These are phyloP conservation scores for Drosophila atripex DNA, from an alignment of 2,888 invertebrate genomes.

Conservation along the genomic window DNA sequence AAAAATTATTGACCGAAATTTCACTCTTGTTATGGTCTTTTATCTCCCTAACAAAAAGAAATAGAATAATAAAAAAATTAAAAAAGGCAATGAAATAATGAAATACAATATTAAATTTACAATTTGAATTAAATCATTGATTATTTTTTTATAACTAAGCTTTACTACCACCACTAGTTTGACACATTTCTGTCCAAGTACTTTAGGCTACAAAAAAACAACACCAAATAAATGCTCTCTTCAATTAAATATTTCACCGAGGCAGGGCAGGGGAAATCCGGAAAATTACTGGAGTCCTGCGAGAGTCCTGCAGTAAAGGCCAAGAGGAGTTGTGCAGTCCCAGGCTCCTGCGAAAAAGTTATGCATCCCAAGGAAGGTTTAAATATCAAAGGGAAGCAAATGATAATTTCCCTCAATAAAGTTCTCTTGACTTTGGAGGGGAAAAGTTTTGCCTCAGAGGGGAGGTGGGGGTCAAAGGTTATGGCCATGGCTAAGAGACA, in stretches of 20 bases:
- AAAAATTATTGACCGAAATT: too few relatives aligned
- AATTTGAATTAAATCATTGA: too few relatives aligned
- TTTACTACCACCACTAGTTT: too few relatives aligned
- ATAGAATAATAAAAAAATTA: too few relatives aligned
- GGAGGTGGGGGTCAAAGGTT: conserved; percentile 25
- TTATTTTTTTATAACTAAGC: too few relatives aligned
- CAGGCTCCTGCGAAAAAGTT: conserved; percentile 17
- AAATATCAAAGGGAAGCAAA: conserved; percentile 43
- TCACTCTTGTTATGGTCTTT: too few relatives aligned
- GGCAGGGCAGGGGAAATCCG: background rate
- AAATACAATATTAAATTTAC: too few relatives aligned
- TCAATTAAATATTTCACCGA: background rate
- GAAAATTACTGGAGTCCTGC: conserved; percentile 26
- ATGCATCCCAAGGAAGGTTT: conserved; percentile 45
- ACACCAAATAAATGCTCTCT: conserved; percentile 1
- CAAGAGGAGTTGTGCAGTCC: conserved; percentile 19
- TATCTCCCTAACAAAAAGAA: too few relatives aligned
- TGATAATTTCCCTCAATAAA: conserved; percentile 44
- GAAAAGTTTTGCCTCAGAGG: conserved; percentile 26
- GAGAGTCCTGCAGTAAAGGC: conserved; percentile 6
- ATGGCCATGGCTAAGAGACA: conserved; percentile 31
- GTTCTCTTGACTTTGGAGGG: conserved; percentile 28
- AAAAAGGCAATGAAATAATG: too few relatives aligned
- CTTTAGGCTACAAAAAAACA: background rate
- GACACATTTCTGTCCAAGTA: too few relatives aligned